Conservation (phyloP, 2,797 vertebrate genomes). For the Jordanella pulchra region DNA sequence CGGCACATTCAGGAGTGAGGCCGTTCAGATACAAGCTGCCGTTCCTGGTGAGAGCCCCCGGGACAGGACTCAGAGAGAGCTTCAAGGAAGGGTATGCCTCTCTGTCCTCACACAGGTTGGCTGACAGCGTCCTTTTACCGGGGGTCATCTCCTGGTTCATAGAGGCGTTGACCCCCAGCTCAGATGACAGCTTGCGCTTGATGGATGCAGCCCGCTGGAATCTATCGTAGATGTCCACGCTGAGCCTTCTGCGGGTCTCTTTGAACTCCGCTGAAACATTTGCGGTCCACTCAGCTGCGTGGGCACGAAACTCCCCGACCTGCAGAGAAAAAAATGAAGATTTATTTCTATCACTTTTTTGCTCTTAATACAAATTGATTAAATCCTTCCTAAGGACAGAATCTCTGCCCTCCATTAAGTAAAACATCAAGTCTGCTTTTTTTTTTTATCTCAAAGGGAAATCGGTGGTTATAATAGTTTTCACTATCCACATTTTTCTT, state of each 20-base stretch:
- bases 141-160: slow-evolving; percentile 88
- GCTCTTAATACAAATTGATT: not conserved
- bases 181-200: slow-evolving; percentile 94
- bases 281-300: slow-evolving; percentile 97
- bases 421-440: not conserved
- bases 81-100: slow-evolving; percentile 85
- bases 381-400: not conserved
- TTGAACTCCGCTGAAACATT: slow-evolving; percentile 98
- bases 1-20: slow-evolving; percentile 91
- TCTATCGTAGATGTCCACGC: slow-evolving; percentile 97
- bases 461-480: too few relatives aligned
- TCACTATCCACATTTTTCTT: not conserved
- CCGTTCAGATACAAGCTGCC: slow-evolving; percentile 97
- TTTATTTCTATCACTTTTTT: not conserved
- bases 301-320: slow-evolving; percentile 96
- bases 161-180: slow-evolving; percentile 85
- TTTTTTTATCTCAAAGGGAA: too few relatives aligned
- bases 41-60: slow-evolving; percentile 81
- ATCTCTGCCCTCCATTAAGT: not conserved
- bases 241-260: slow-evolving; percentile 92
- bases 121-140: slow-evolving; percentile 91
- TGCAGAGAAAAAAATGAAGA: slow-evolving; percentile 54
- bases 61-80: slow-evolving; percentile 73
- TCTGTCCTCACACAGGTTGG: slow-evolving; percentile 88
- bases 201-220: slow-evolving; percentile 96